Evolutionary conservation across 23 tunicate species (phyloP).

Genomic region (Phallusia fumigata): DNA sequence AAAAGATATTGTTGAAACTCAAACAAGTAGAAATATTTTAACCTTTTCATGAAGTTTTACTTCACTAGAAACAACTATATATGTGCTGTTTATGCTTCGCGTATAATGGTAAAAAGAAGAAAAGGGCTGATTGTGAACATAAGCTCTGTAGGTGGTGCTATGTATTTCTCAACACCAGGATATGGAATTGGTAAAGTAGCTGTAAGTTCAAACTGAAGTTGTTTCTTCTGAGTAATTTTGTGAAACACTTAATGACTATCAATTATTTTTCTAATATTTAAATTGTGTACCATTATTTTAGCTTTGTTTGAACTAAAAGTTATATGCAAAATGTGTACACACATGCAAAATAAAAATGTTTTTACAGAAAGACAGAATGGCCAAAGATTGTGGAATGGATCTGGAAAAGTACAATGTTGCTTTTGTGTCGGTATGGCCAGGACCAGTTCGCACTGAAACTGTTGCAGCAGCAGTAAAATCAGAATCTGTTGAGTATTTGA

Average conservation of each 20-base stretch:
- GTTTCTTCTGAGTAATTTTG: too few relatives aligned
- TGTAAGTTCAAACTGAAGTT: conserved; percentile 23
- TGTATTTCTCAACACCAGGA: conserved; percentile 33
- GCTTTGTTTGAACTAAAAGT: too few relatives aligned
- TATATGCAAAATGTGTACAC: too few relatives aligned
- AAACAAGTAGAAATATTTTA: neutral
- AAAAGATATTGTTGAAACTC: neutral
- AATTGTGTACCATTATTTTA: too few relatives aligned
- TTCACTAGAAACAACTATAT: conserved; percentile 55
- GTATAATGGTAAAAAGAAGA: conserved; percentile 67
- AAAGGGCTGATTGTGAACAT: conserved; percentile 74
- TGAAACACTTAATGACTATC: too few relatives aligned
- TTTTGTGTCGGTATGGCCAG: conserved; percentile 90
- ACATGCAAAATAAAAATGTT: neutral
- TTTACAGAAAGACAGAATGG: conserved; percentile 85
- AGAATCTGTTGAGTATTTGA: too few relatives aligned
- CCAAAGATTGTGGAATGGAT: conserved; percentile 71
- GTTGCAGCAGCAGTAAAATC: neutral
- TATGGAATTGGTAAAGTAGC: conserved; percentile 83
- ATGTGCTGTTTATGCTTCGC: conserved; percentile 61
- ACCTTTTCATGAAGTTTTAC: neutral
- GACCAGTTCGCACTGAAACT: conserved; percentile 74
- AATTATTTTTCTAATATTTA: too few relatives aligned
- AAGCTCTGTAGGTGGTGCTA: conserved; percentile 50
- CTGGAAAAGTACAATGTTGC: conserved; percentile 66